Conservation (phyloP, 2,888 invertebrate genomes). For the Dynastes hyllus region DNA sequence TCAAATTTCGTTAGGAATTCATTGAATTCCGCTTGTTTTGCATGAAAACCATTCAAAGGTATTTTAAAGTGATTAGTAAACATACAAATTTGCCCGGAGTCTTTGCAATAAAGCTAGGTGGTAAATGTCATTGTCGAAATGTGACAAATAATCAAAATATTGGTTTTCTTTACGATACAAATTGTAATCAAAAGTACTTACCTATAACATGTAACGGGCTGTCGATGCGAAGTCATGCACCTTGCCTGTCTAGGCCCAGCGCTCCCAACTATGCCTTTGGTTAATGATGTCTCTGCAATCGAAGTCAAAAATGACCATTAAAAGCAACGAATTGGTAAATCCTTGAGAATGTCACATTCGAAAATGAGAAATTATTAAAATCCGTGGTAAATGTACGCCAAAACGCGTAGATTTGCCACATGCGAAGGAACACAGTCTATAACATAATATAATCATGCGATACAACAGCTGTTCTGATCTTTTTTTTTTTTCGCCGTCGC, state of each 20-base stretch:
- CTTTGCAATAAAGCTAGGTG: no score
- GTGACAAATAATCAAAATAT: no score
- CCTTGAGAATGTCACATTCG: constrained; percentile 32
- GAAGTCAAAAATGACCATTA: constrained; percentile 52
- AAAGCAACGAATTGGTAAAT: constrained; percentile 22
- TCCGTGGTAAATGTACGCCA: constrained; percentile 34
- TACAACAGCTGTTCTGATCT: constrained; percentile 24
- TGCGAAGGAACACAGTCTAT: constrained; percentile 11
- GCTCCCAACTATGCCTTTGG: constrained; percentile 88
- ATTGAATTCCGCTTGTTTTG: no score
- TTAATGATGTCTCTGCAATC: constrained; percentile 93
- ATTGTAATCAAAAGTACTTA: constrained; percentile 66
- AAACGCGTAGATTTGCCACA: constrained; percentile 46
- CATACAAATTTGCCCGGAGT: no score
- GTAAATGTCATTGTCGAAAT: background rate
- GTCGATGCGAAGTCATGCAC: constrained; percentile 94
- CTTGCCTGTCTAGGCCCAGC: constrained; percentile 83
- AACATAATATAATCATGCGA: constrained; percentile 39
- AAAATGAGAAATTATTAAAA: constrained; percentile 33
- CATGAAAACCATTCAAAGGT: no score
- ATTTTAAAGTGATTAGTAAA: no score
- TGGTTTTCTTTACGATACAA: constrained; percentile 12
- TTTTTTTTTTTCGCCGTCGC: constrained; percentile 25
- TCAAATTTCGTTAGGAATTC: no score
- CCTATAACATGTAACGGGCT: constrained; percentile 86